Evolutionary conservation across 2,113 vertebrate genomes (phyloP).

Genomic region (Gila orcuttii): DNA sequence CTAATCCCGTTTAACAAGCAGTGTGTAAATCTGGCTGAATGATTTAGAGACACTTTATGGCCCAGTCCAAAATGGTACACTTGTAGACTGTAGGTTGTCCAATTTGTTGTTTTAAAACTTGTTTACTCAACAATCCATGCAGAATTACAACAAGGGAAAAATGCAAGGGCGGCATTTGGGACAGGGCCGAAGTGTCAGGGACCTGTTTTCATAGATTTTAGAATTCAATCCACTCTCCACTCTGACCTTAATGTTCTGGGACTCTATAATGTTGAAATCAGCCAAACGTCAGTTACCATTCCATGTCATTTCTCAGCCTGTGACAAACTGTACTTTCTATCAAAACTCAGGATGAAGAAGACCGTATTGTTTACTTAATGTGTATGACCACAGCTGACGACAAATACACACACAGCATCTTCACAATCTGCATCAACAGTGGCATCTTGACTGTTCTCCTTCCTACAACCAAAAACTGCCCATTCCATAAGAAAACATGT

Average conservation of each 20-base stretch:
- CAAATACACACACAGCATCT: neutral
- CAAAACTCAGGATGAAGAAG: constrained; percentile 65
- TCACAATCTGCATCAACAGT: neutral
- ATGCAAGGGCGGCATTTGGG: neutral
- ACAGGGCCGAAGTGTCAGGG: neutral
- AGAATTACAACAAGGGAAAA: neutral
- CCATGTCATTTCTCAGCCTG: neutral
- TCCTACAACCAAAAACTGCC: neutral
- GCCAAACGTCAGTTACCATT: neutral
- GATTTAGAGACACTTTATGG: neutral
- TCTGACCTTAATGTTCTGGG: neutral
- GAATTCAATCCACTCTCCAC: neutral
- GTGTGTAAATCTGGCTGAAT: neutral
- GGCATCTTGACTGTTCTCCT: neutral
- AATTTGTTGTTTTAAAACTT: neutral
- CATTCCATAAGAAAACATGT: neutral
- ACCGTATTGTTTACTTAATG: constrained; percentile 61
- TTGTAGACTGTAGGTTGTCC: neutral
- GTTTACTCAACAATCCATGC: constrained; percentile 1
- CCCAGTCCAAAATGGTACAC: neutral
- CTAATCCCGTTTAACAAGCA: neutral
- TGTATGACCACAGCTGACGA: constrained; percentile 49
- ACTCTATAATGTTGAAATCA: neutral
- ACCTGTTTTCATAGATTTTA: neutral
- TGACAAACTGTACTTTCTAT: constrained; percentile 46